Evolutionary conservation across 2,113 vertebrate species (phyloP), one percentile per base, ranked within the genome.

Genomic region (Anoura caudifer): DNA sequence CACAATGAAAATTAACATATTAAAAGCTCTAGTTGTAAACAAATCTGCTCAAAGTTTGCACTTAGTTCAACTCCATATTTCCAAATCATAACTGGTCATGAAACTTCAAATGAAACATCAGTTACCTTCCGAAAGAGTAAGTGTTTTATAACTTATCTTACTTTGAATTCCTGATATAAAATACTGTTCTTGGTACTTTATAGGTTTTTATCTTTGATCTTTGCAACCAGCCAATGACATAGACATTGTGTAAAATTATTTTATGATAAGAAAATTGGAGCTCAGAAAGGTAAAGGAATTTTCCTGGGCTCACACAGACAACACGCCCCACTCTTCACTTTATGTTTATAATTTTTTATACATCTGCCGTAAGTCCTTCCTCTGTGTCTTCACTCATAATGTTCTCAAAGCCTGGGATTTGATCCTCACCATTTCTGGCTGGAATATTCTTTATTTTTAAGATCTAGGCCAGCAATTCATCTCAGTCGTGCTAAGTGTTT

Each of bases 151-250:
- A 90, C 56, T 69, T 36, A 28, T 76, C 50, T 63, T 90, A 61
- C n/a, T 95, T 94, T 65, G 43, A 79, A 33, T 90, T 92, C 92
- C 72, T 93, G 59, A 73, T 41, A 69, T 76, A 80, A 80, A 96
- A 81, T 4, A 61, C 13, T 72, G 10, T 54, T 56, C 24, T 90
- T 52, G 3, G 17, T 81, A 84, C 7, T 88, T 85, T 36, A 61
- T 75, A 89, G 41, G 33, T 87, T 96, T 96, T 92, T 24, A 38
- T 10, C 28, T 87, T 63, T 91, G 54, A 89, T 84, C 4, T 50
- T 72, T 81, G 43, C 13, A 86, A 85, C 7, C 73, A 75, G 38
- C 20, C 20, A 73, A 2, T 31, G 43, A 28, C 38, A 41, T 45
- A 47, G 22, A 38, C 72, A 20, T 59, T 79, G 26, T 41, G 59